phyloP scores from a whole-genome alignment of 2,797 vertebrate genomes.

The Malurus splendens region DNA sequence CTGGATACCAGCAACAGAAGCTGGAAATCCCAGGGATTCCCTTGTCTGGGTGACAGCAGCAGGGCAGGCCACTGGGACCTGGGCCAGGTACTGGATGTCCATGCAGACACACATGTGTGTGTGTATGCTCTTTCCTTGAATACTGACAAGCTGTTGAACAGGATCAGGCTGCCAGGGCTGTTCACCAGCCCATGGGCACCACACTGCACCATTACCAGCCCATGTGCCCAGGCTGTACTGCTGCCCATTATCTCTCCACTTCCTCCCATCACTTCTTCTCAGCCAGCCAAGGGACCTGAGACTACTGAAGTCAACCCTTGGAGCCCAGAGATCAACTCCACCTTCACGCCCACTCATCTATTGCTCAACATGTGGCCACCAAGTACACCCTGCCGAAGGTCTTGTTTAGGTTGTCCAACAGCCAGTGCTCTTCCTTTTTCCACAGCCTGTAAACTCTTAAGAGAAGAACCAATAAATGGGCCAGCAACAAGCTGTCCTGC shows the following conservation, averaged over 20 bases:
- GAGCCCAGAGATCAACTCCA: neutral
- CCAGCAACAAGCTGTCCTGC: neutral
- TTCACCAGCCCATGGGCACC: neutral
- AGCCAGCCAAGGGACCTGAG: neutral
- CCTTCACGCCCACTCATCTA: neutral
- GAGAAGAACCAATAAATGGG: neutral
- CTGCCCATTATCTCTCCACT: neutral
- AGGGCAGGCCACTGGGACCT: neutral
- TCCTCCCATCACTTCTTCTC: neutral
- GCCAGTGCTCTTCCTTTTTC: neutral
- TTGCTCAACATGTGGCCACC: neutral
- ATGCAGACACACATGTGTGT: accelerated
- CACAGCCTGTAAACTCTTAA: neutral
- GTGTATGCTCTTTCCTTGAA: neutral
- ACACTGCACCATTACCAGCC: neutral
- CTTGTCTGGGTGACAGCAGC: neutral
- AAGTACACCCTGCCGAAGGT: neutral
- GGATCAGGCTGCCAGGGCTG: neutral
- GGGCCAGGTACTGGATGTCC: neutral
- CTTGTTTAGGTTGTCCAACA: neutral
- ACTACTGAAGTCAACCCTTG: neutral
- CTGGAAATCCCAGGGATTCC: neutral
- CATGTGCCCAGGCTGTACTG: neutral
- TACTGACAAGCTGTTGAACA: neutral
- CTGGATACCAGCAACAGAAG: neutral